A percentile compares a stretch with the other conserved stretches of the same genome.
These are phyloP conservation scores for Diplosoma virens DNA, from an alignment of 23 tunicate species.

Conservation along the genomic window DNA sequence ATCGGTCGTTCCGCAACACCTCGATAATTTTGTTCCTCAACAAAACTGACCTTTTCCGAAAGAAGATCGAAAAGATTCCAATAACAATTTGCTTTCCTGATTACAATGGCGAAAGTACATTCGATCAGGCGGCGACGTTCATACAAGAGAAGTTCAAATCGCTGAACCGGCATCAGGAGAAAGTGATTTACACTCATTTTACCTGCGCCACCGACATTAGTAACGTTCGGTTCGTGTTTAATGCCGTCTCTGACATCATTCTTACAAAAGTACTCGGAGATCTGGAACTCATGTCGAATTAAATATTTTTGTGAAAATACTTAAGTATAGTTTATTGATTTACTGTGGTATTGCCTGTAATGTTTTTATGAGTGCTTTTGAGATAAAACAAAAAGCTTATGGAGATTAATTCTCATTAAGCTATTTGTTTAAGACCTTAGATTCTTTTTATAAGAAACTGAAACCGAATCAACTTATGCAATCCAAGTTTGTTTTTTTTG, in stretches of 20 bases:
- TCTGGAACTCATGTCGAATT: slow-evolving; percentile 54
- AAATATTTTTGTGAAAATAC: too few species aligned
- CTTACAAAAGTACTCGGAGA: slow-evolving; percentile 73
- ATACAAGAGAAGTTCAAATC: slow-evolving; percentile 53
- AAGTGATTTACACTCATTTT: slow-evolving; percentile 81
- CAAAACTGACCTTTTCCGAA: slow-evolving; percentile 71
- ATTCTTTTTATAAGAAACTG: too few species aligned
- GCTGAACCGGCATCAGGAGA: slow-evolving; percentile 58
- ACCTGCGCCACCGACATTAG: slow-evolving; percentile 93
- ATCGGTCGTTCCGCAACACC: slow-evolving; percentile 64
- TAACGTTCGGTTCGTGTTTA: slow-evolving; percentile 88
- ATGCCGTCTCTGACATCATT: slow-evolving; percentile 82
- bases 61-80: slow-evolving; percentile 47
- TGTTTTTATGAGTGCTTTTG: too few species aligned
- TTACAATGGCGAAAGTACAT: slow-evolving; percentile 60
- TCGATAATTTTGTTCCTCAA: slow-evolving; percentile 82
- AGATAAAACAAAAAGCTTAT: too few species aligned
- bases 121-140: slow-evolving; percentile 65
- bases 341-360: too few species aligned
- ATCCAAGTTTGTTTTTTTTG: too few species aligned
- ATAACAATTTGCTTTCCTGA: slow-evolving; percentile 67
- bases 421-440: too few species aligned
- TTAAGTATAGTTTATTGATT: too few species aligned
- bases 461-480: too few species aligned
- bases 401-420: too few species aligned